Evolutionary conservation across 2,113 vertebrate species (phyloP).

Genomic region (Tichodroma muraria): DNA sequence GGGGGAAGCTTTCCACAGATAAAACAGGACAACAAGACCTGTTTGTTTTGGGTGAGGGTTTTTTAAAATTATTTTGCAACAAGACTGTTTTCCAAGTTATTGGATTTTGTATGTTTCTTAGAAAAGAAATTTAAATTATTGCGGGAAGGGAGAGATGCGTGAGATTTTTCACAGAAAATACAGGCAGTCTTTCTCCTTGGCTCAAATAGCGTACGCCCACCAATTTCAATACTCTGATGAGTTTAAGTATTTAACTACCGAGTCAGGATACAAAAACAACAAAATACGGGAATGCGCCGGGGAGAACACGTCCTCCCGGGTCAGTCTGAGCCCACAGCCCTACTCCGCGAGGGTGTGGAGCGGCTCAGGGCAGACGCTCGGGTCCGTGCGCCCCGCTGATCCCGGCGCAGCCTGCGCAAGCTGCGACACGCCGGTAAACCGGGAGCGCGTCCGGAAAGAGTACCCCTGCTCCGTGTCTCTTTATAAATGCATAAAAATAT

Average conservation of each 20-base stretch:
- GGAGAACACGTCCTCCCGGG: not conserved
- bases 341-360: not conserved
- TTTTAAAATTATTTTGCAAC: not conserved
- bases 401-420: not conserved
- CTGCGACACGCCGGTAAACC: not conserved
- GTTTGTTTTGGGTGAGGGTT: not conserved
- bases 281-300: not conserved
- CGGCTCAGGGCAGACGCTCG: not conserved
- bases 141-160: not conserved
- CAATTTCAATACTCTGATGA: not conserved
- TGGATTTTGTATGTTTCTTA: not conserved
- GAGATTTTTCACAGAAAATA: not conserved
- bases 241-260: not conserved
- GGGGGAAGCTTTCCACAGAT: not conserved
- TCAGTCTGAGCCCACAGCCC: not conserved
- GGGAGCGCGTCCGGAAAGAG: not conserved
- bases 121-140: not conserved
- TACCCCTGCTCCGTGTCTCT: not conserved
- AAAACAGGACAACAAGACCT: not conserved
- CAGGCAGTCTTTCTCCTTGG: not conserved
- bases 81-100: not conserved
- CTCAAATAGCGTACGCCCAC: accelerated
- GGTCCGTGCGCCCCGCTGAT: not conserved
- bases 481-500: not conserved
- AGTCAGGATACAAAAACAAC: not conserved